phyloP scores from a whole-genome alignment of 2,113 vertebrate genomes.

The Anser brachyrhynchus region DNA sequence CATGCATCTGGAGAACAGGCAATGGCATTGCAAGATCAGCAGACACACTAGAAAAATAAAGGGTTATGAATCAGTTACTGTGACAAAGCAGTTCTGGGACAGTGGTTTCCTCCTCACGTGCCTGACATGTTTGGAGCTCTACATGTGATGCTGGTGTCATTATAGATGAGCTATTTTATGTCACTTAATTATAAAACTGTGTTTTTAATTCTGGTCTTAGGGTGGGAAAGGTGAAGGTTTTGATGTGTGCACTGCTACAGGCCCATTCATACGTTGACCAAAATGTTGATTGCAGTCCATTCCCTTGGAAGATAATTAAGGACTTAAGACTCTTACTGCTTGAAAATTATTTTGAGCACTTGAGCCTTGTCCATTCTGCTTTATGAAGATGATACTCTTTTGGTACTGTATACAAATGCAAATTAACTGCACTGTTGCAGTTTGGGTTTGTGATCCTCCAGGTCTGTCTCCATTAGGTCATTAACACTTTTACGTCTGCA shows the following conservation, averaged over 20 bases:
- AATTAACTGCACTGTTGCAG: not conserved
- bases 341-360: not conserved
- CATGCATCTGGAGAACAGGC: rapidly evolving
- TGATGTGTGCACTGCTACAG: not conserved
- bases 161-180: not conserved
- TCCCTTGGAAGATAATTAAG: not conserved
- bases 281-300: not conserved
- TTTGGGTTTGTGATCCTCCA: not conserved
- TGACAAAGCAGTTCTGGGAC: not conserved
- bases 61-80: not conserved
- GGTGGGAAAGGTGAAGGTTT: not conserved
- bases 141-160: not conserved
- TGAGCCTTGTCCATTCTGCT: not conserved
- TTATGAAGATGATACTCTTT: not conserved
- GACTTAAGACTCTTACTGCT: not conserved
- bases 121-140: not conserved
- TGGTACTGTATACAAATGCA: not conserved
- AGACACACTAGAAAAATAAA: not conserved
- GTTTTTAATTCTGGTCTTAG: not conserved
- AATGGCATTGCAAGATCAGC: not conserved
- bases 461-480: not conserved
- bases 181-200: not conserved
- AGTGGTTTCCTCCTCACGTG: not conserved
- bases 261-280: not conserved
- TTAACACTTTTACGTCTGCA: not conserved